phyloP scores from a whole-genome alignment of 2,797 vertebrate species.

The Vultur gryphus region DNA sequence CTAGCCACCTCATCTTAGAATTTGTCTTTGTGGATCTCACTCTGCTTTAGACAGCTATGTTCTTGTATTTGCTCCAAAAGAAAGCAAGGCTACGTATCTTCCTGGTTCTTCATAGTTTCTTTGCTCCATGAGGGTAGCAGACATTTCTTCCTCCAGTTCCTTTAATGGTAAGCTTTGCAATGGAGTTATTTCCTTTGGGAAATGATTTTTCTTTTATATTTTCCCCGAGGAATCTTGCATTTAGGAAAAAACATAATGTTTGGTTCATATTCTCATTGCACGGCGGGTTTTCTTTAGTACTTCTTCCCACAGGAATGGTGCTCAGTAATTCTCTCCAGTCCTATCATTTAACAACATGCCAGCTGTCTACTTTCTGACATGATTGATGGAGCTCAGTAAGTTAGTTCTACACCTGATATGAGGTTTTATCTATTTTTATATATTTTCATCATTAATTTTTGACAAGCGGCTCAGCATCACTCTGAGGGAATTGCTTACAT shows the following conservation, averaged over 20 bases:
- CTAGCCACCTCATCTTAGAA: not conserved
- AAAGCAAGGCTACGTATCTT: not conserved
- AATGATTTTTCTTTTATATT: not conserved
- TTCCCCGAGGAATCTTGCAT: not conserved
- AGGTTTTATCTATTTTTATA: not conserved
- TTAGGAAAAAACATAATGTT: not conserved
- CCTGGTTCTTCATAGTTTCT: not conserved
- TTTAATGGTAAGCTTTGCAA: not conserved
- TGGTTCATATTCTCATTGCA: not conserved
- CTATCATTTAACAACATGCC: not conserved
- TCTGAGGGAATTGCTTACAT: not conserved
- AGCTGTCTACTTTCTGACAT: not conserved
- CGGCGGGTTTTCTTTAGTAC: not conserved
- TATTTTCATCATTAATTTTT: not conserved
- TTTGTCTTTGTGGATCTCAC: not conserved
- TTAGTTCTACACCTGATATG: not conserved
- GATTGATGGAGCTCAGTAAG: not conserved
- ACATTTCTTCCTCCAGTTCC: not conserved
- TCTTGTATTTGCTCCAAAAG: not conserved
- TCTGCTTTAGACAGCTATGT: not conserved
- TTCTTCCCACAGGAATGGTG: not conserved
- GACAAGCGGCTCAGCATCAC: not conserved
- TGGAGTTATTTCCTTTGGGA: not conserved
- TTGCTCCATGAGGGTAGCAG: not conserved
- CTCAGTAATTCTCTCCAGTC: not conserved